Base-by-base conservation (phyloP, 2,888 invertebrate species). In the Slavum lentiscoides region DNA sequence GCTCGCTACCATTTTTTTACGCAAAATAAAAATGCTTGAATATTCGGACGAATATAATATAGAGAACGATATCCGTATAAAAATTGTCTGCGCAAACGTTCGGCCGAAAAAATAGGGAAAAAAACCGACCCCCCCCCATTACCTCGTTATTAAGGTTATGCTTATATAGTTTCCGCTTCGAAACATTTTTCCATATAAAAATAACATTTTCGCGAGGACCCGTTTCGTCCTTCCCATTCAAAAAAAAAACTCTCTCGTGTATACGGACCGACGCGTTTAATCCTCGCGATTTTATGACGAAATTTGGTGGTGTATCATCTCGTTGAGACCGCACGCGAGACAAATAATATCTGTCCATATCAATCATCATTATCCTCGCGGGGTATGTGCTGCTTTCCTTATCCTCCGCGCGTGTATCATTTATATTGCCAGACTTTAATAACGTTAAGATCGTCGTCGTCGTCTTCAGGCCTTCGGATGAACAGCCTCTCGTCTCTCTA, bases 291-390 rank as follows among this genome's bases (percentile, higher is more conserved):
- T 80, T 80, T 80, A 80, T 72, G 64, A 70, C 75, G 75, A n/a
- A 68, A 76, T 30, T 30, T 4, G 2, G 30, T 58, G 23, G 64
- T 55, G 58, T 64, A 62, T 64, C 62, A 30, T 30, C 30, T 30
- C 30, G 77, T 72, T 11, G 80, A 55, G 30, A 72, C 23, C 70
- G 37, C 30, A 9, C 69, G 30, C n/a, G 70, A 64, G 80, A 80
- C 80, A 80, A 80, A 80, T 80, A 80, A 80, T 80, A 72, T 80
- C 80, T 64, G 80, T 80, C 80, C 66, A 39, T 72, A 80, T 80
- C 80, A 80, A 80, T 80, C 80, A 80, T 80, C 80, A 80, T 80
- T 80, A 72, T 55, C 70, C 64, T 23, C 70, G 39, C 55, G 30
- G 30, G 30, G 30, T 72, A 64, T 55, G 39, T 80, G 80, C 80